phyloP scores from a whole-genome alignment of 2,888 invertebrate genomes.

The Bugulina stolonifera region DNA sequence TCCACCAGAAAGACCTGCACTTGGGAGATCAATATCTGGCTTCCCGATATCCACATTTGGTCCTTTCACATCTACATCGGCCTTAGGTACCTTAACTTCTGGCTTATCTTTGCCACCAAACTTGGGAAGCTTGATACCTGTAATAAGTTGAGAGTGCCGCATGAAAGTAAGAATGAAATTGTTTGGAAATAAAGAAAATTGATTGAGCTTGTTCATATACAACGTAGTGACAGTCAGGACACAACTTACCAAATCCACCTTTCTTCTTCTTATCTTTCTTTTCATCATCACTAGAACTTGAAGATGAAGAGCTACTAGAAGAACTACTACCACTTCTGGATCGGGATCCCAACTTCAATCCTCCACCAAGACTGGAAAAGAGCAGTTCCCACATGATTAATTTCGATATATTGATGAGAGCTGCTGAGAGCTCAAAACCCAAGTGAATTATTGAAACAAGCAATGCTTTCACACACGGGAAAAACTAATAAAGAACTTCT shows the following conservation, averaged over 20 bases:
- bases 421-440: not conserved
- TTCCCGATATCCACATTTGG: not conserved
- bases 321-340: conserved; percentile 25
- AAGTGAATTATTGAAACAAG: too few relatives aligned
- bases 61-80: not conserved
- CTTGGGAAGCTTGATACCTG: not conserved
- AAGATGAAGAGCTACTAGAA: not conserved
- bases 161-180: not conserved
- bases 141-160: too few relatives aligned
- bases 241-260: not conserved
- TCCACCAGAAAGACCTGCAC: too few relatives aligned
- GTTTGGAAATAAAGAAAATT: not conserved
- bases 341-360: not conserved
- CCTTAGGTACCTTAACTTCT: not conserved
- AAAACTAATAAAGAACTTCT: too few relatives aligned
- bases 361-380: not conserved
- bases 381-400: too few relatives aligned
- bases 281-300: not conserved
- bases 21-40: too few relatives aligned
- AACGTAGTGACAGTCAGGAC: too few relatives aligned
- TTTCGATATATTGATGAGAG: too few relatives aligned
- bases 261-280: not conserved
- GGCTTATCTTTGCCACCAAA: not conserved
- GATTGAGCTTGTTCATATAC: not conserved
- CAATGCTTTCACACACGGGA: too few relatives aligned